A percentile compares a stretch with the other conserved stretches of the same genome.
Conservation (phyloP, 1,140 invertebrate species). For the Trinorchestia longiramus region DNA sequence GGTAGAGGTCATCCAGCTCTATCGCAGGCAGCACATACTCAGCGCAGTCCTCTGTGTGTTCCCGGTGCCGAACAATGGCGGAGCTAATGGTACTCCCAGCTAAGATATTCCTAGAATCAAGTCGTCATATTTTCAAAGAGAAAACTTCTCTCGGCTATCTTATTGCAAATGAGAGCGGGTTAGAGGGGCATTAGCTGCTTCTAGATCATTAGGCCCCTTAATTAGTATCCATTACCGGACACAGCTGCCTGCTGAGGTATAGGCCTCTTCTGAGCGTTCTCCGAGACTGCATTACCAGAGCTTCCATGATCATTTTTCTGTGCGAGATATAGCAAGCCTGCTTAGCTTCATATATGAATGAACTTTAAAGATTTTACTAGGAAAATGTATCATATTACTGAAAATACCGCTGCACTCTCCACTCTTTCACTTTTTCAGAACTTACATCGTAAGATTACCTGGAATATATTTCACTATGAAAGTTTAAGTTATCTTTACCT, state of each 20-base stretch:
- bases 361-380: no score
- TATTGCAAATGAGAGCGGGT: constrained; percentile 40
- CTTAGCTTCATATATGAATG: not conserved
- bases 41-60: not conserved
- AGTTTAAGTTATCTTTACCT: no score
- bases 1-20: no score
- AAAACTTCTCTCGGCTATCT: constrained; percentile 17
- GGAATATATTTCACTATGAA: no score
- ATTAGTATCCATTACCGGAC: constrained; percentile 34
- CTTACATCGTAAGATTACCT: no score
- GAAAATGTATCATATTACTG: no score
- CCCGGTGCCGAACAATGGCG: not conserved
- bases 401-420: no score
- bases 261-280: constrained; percentile 2
- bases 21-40: no score
- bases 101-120: constrained; percentile 14
- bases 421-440: no score
- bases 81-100: not conserved
- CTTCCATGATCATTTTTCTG: not conserved
- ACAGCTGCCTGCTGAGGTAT: not conserved
- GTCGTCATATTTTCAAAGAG: constrained; percentile 22
- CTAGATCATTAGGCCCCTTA: constrained; percentile 34
- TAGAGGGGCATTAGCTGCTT: constrained; percentile 33
- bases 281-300: not conserved
- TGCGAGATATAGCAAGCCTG: not conserved